Base-by-base conservation (phyloP, 1,140 invertebrate species). In the Platyscapa corneri region DNA sequence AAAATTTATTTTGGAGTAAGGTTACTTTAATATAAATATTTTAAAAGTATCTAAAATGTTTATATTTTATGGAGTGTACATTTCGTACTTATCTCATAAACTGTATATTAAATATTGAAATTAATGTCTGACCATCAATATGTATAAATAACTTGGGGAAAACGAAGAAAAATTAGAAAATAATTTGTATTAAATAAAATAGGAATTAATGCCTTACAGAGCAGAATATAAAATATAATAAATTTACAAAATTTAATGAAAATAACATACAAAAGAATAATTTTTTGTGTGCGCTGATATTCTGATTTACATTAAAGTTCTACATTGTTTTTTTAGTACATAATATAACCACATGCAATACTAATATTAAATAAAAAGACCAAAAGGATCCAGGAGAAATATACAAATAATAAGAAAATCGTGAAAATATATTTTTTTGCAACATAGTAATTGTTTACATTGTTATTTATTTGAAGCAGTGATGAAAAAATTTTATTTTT, bases 131-230 rank as follows among this genome's bases (percentile, higher is more conserved):
- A 75, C 18, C 42, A 70, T 46, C 42, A 42, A 75, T 75, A 46
- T 46, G 5, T 46, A 27, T n/a, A 27, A 75, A 46, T 49, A 39
- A 72, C 20, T 77, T 23, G 76, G 49, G 46, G 34, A 12, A 53
- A 72, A n/a, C n/a, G n/a, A n/a, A 72, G 27, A 80, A 76, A 32
- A 32, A 64, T 56, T 8, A 8, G 42, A 76, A 39, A 64, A 82
- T 79, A 49, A 56, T 37, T 60, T 27, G 65, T 23, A 39, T 64
- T 83, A 53, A 79, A 56, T 67, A 53, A 86, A 85, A 84, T 81
- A 81, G 46, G 67, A 74, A 85, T 82, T 82, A 86, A 34, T 86
- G 42, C 49, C 74, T 82, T 80, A 82, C 83, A 85, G 80, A 87
- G 72, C 83, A 81, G 72, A 77, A 83, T 65, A 77, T 3, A 84